A percentile compares a stretch with the other conserved stretches of the same genome.
phyloP scores from a whole-genome alignment of 35 echinoderm and acorn worm species.

The Apostichopus californicus region DNA sequence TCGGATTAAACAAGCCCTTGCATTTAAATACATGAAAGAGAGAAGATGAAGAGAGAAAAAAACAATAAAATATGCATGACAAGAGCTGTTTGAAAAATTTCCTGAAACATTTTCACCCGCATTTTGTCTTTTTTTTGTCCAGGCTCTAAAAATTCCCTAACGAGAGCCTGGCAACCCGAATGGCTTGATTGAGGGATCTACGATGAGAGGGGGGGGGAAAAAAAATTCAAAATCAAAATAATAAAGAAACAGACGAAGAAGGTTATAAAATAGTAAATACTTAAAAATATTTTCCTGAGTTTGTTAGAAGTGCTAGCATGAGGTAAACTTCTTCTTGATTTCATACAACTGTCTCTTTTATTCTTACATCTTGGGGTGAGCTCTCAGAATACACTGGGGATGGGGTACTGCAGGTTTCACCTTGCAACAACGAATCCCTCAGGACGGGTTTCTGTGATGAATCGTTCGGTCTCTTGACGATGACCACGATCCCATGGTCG shows the following conservation, averaged over 20 bases:
- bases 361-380: background rate
- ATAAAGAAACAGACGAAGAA: slow-evolving; percentile 18
- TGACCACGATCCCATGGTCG: background rate
- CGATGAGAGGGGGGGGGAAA: background rate
- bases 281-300: slow-evolving; percentile 40
- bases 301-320: slow-evolving; percentile 7
- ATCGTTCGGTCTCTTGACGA: background rate
- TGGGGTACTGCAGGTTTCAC: background rate
- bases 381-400: background rate
- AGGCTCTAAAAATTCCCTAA: background rate
- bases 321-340: slow-evolving; percentile 5
- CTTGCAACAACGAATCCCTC: background rate
- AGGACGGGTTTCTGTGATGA: background rate
- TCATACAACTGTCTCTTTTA: slow-evolving; percentile 36
- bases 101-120: slow-evolving; percentile 5
- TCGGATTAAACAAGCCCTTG: too few relatives aligned
- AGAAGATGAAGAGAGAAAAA: background rate
- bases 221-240: background rate
- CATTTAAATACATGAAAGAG: too few relatives aligned
- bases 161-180: background rate
- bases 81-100: slow-evolving; percentile 7
- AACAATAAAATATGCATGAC: background rate
- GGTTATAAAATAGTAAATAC: slow-evolving; percentile 33
- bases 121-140: background rate
- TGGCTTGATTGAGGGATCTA: background rate